These are phyloP conservation scores for Lamellibrachia luymesi DNA, from an alignment of 1,140 invertebrate genomes.

Conservation along the genomic window DNA sequence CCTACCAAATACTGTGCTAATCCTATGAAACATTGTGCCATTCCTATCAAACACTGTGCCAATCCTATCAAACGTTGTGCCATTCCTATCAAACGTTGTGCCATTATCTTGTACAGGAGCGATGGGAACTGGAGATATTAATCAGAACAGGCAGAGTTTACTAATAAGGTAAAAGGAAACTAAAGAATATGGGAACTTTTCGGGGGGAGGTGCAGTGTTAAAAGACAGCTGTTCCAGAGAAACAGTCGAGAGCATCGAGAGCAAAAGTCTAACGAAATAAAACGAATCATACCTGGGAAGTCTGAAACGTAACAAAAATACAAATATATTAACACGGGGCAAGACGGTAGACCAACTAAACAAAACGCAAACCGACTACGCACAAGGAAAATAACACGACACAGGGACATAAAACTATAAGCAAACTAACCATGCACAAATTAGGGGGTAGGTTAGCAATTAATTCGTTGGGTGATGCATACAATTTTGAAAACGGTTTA, in stretches of 20 bases:
- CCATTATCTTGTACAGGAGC: not conserved
- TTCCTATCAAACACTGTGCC: not conserved
- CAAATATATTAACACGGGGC: not conserved
- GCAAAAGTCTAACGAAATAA: not conserved
- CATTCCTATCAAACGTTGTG: not conserved
- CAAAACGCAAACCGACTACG: not conserved
- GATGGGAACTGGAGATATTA: not conserved
- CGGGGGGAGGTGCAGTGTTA: not conserved
- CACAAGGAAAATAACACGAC: not conserved
- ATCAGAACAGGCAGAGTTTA: not conserved
- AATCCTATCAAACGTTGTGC: not conserved
- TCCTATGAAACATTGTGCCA: not conserved
- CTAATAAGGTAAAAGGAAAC: not conserved
- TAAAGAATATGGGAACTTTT: not conserved
- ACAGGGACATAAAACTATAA: not conserved
- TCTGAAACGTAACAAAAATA: not conserved
- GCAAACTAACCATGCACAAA: not conserved
- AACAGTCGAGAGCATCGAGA: not conserved
- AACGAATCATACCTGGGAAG: not conserved
- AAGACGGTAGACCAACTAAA: not conserved
- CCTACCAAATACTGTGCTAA: not conserved
- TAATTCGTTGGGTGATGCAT: not conserved
- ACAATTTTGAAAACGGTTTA: not conserved
- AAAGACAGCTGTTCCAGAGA: not conserved
- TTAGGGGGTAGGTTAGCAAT: not conserved